Evolutionary conservation across 1,140 invertebrate genomes (phyloP), one percentile per base, ranked within the genome.

Genomic region (Leptinotarsa undecemlineata): DNA sequence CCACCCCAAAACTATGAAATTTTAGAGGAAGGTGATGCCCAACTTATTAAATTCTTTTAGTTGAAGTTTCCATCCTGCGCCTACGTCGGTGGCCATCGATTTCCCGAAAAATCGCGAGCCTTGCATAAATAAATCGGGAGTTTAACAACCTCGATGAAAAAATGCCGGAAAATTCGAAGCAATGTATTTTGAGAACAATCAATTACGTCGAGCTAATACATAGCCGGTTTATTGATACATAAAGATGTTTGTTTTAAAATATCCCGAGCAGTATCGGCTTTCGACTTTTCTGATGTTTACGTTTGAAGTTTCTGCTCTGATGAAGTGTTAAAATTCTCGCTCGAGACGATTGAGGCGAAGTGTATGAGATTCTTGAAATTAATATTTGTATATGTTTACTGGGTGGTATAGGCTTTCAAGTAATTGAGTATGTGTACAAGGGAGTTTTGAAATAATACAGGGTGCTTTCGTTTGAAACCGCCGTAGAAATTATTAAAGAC

Each of bases 241-340:
- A 57, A 57, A 15, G 51, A 19, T 57, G 51, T 57, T 57, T 57
- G 51, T 57, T 57, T 57, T 57, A 57, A 57, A 57, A 57, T 57
- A 57, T 57, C 51, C 51, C 51, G 15, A 15, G 51, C 51, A 57
- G 51, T 57, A 57, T 57, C 51, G 51, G 2, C 51, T 57, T 57
- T 57, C 51, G n/a, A 57, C 51, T 57, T 57, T 57, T 19, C 51
- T 57, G 8, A 8, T 57, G 51, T 57, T 57, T 57, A 57, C n/a
- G 51, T 57, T 57, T 57, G 51, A 19, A 57, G 51, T 57, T 57
- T 15, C 51, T 57, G 51, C 51, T 17, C 51, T 57, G 51, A 57
- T 57, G 51, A 57, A 57, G 51, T 57, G 51, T 57, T 57, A 57
- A 57, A 57, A 57, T 57, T 57, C 51, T 57, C 51, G 51, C 15